Evolutionary conservation across 2,888 invertebrate species (phyloP), one percentile per base, ranked within the genome.

Genomic region (Saturnia japonica): DNA sequence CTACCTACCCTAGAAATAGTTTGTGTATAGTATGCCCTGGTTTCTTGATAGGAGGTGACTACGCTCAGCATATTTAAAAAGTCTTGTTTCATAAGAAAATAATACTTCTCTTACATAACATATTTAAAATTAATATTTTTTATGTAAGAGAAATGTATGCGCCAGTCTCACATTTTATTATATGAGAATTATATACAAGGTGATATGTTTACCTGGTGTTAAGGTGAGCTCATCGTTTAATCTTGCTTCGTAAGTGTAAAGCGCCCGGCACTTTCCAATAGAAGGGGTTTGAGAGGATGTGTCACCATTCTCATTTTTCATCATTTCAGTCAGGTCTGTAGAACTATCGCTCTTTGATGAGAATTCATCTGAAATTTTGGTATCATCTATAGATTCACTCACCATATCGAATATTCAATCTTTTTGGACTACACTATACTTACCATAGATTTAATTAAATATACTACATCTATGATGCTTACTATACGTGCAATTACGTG

Each of bases 201-300:
- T 68, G 14, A 22, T 40, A 42, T 87, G 6, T 34, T 34, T 34
- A 96, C 96, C 97, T 86, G 96, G 95, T 77, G 94, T 92, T 74
- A 97, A 91, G 72, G 95, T 96, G 64, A 99, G 95, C 88, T 99
- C 98, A 90, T 98, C 98, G 80, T 97, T 96, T 72, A 98, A 95
- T 83, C 97, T 97, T 68, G 98, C 97, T 77, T 97, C 96, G 88
- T 98, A 99, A 68, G 97, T 96, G 90, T 98, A 99, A 40, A 98
- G 93, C 2, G 97, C 99, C 80, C 96, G 96, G 87, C 98, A 98
- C 84, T 96, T 96, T 16, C 97, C 96, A 57, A 97, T 94, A 1
- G 84, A 81, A 7, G 83, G 86, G 57, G 84, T 79, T 67, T 81
- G 86, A 1, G 80, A 75, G 0, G 80, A 76, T 1, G 76, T 82